Percentiles rank a stretch among this genome's conserved stretches.
phyloP scores from a whole-genome alignment of 2,797 vertebrate species.

The Xiphorhynchus erythropygius region DNA sequence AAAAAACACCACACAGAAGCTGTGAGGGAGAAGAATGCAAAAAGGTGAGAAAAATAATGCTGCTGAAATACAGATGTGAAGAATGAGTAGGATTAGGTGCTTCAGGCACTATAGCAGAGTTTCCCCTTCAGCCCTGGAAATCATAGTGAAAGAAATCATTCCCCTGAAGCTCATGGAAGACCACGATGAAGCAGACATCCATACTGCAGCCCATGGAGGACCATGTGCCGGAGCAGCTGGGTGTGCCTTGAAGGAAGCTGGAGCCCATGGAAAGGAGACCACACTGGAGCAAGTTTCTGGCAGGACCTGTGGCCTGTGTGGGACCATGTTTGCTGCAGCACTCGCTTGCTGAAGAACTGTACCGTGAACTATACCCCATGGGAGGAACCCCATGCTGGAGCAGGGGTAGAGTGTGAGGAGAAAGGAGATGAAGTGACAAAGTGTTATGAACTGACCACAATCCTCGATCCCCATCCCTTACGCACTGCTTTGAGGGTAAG shows the following conservation, averaged over 20 bases:
- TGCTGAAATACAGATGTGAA: neutral
- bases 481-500: neutral
- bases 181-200: neutral
- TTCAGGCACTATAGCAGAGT: accelerated
- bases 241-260: neutral
- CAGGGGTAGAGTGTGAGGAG: neutral
- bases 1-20: neutral
- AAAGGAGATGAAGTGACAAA: neutral
- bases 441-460: neutral
- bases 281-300: neutral
- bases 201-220: neutral
- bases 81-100: neutral
- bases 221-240: neutral
- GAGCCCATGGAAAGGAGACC: neutral
- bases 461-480: neutral
- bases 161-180: neutral
- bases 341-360: neutral
- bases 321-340: neutral
- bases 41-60: neutral
- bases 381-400: neutral
- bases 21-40: neutral
- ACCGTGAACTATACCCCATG: neutral
- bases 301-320: neutral
- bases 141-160: neutral
- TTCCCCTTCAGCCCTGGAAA: neutral